Percentiles rank a stretch among this genome's conserved stretches.
phyloP scores from a whole-genome alignment of 2,888 invertebrate species.

The Tetropium fuscum region DNA sequence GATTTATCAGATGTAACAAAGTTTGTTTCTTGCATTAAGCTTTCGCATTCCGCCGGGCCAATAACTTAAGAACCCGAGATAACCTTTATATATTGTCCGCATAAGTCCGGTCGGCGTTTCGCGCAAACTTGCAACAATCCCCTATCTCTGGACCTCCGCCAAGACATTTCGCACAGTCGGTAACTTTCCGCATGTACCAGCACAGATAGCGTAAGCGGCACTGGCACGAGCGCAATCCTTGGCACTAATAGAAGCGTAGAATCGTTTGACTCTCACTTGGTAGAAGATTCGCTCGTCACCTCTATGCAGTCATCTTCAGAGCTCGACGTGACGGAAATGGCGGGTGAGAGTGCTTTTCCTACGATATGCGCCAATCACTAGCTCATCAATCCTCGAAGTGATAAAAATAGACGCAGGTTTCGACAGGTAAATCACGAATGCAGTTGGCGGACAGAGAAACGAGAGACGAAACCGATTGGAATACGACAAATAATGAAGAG shows the following conservation, averaged over 20 bases:
- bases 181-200: slow-evolving; percentile 55
- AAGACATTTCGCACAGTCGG: slow-evolving; percentile 40
- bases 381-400: too few relatives aligned
- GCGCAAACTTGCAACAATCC: slow-evolving; percentile 1
- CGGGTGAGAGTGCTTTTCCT: slow-evolving; percentile 62
- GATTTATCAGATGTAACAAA: background rate
- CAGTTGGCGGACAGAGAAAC: too few relatives aligned
- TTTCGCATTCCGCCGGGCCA: slow-evolving; percentile 24
- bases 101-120: slow-evolving; percentile 22
- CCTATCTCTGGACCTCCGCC: slow-evolving; percentile 8
- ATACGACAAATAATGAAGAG: too few relatives aligned
- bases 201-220: slow-evolving; percentile 58
- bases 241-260: slow-evolving; percentile 61
- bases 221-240: slow-evolving; percentile 61
- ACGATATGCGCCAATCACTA: slow-evolving; percentile 48
- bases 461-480: too few relatives aligned
- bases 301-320: slow-evolving; percentile 62
- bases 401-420: too few relatives aligned
- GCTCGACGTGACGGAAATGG: slow-evolving; percentile 55
- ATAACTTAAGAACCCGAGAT: slow-evolving; percentile 27
- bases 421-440: too few relatives aligned
- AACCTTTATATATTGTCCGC: slow-evolving; percentile 41
- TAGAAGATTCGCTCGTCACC: slow-evolving; percentile 67
- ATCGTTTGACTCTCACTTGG: slow-evolving; percentile 57
- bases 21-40: slow-evolving; percentile 36